A percentile compares a stretch with the other conserved stretches of the same genome.
phyloP scores from a whole-genome alignment of 2,888 invertebrate species.

The Latheticus oryzae region DNA sequence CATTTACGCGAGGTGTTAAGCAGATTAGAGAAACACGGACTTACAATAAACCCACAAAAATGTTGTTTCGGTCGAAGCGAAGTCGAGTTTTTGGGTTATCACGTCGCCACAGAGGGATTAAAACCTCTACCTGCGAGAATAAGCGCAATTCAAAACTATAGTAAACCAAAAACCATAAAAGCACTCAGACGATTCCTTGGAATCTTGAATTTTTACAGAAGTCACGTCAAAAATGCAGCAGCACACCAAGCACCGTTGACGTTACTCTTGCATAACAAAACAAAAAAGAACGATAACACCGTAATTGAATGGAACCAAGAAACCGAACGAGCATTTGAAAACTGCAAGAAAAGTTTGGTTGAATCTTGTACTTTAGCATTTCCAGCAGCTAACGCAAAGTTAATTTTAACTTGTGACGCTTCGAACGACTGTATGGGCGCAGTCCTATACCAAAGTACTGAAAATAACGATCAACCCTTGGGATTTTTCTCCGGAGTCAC shows the following conservation, averaged over 20 bases:
- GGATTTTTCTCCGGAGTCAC: not conserved
- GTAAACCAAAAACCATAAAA: constrained; percentile 51
- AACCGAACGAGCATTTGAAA: constrained; percentile 3
- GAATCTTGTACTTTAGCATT: constrained; percentile 56
- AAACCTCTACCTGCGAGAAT: not conserved
- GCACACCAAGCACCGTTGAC: constrained; percentile 1
- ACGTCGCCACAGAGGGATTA: not conserved
- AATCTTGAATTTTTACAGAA: constrained; percentile 59
- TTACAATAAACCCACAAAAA: constrained; percentile 54
- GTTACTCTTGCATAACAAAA: not conserved
- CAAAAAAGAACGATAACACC: constrained; percentile 1
- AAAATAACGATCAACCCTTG: not conserved
- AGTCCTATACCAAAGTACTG: not conserved
- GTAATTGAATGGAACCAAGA: not conserved
- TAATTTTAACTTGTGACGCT: constrained; percentile 58
- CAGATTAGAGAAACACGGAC: constrained; percentile 47
- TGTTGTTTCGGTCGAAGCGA: constrained; percentile 40
- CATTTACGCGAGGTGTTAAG: constrained; percentile 49
- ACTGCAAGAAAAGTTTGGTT: constrained; percentile 50
- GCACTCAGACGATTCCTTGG: constrained; percentile 56
- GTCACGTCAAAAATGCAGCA: constrained; percentile 57
- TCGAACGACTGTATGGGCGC: constrained; percentile 51
- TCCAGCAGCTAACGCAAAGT: constrained; percentile 49
- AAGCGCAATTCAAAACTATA: constrained; percentile 48
- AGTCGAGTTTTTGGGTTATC: not conserved